Base-by-base conservation (phyloP, 2,888 invertebrate genomes). In the Ochropacha duplaris region DNA sequence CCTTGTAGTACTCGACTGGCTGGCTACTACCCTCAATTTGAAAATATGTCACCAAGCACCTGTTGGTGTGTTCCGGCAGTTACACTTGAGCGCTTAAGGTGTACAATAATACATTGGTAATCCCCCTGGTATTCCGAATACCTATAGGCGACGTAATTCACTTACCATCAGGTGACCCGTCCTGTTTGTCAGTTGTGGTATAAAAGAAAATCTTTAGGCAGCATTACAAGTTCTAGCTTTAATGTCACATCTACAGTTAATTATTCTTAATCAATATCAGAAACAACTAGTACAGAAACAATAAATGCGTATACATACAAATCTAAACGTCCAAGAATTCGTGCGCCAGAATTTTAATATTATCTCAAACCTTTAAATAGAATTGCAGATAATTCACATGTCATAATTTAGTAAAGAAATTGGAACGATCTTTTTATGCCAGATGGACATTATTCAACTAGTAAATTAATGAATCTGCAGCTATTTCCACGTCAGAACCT, bases 321-420 rank as follows among this genome's bases (percentile, higher is more conserved):
- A 56, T 57, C 55, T 63, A 61, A 67, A 64, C 57, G 63, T 69
- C 65, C 68, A 64, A 66, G 68, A 78, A 76, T 72, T 62, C 68
- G 67, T 68, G 83, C 68, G 68, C 86, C 73, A 81, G 74, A 80
- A 78, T 79, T 73, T 78, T 71, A 71, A 72, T 74, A 78, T 66
- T 66, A 52, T 63, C 57, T 57, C 63, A 60, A 58, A 57, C 61
- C 31, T 59, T 9, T 44, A 19, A 44, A 44, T 44, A 44, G 19
- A 16, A 0, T 39, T 16, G 19, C 16, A 9, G n/a, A 44, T 19
- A 16, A 44, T 44, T 44, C n/a, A 44, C 19, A 19, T 44, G 44
- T 44, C 44, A 44, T 44, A 19, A 44, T 44, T 44, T 44, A 6
- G 44, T 9, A 19, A n/a, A 19, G 44, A 44, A 44, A 44, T 44